phyloP scores from a whole-genome alignment of 2,888 invertebrate species.

The Troides oblongomaculatus region DNA sequence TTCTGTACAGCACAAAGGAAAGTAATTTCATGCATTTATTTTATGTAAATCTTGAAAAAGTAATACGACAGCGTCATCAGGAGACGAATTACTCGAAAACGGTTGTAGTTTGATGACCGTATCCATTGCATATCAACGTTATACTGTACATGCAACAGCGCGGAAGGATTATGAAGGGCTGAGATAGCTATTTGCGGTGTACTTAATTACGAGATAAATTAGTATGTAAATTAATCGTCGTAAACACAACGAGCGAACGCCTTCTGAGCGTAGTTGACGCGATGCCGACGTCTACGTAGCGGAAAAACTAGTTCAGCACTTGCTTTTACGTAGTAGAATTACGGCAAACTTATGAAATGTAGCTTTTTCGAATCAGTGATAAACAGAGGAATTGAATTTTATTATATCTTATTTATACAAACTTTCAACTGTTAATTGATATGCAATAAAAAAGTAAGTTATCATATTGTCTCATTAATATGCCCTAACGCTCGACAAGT shows the following conservation, averaged over 20 bases:
- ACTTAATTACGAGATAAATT: constrained; percentile 80
- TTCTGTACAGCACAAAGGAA: too few relatives aligned
- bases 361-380: too few relatives aligned
- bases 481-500: too few relatives aligned
- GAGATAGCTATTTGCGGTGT: constrained; percentile 78
- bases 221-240: constrained; percentile 76
- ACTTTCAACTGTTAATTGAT: too few relatives aligned
- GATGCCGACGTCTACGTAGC: background rate
- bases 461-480: too few relatives aligned
- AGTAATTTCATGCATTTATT: too few relatives aligned
- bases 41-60: too few relatives aligned
- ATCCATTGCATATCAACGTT: constrained; percentile 45
- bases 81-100: background rate
- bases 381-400: too few relatives aligned
- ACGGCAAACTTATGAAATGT: background rate
- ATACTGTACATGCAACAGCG: constrained; percentile 55
- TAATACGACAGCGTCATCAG: too few relatives aligned
- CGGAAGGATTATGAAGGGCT: constrained; percentile 79
- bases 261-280: constrained; percentile 1
- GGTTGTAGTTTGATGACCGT: constrained; percentile 22
- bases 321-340: background rate
- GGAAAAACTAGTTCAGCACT: background rate
- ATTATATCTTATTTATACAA: too few relatives aligned
- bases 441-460: too few relatives aligned
- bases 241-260: constrained; percentile 30